These are phyloP conservation scores for Scotopteryx bipunctaria DNA, from an alignment of 2,888 invertebrate genomes.

Conservation along the genomic window DNA sequence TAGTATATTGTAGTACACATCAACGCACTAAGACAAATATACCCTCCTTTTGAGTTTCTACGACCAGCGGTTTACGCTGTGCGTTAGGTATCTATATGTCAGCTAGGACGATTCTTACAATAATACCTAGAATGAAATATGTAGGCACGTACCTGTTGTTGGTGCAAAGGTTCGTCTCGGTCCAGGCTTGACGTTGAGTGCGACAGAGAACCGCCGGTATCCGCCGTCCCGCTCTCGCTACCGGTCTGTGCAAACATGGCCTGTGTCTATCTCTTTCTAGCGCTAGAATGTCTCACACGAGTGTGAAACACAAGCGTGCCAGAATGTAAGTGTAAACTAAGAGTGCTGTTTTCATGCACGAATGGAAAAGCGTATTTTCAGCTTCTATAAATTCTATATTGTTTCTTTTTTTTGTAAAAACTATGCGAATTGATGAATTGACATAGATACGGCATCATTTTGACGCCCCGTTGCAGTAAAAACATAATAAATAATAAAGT, in stretches of 20 bases:
- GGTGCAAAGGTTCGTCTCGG: slow-evolving; percentile 87
- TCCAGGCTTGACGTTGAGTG: slow-evolving; percentile 95
- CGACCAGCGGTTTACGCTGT: too few relatives aligned
- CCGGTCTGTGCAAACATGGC: slow-evolving; percentile 70
- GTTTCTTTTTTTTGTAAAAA: too few relatives aligned
- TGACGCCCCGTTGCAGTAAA: too few relatives aligned
- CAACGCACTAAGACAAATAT: too few relatives aligned
- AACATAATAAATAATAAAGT: too few relatives aligned
- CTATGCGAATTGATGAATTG: too few relatives aligned
- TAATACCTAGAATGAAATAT: not conserved
- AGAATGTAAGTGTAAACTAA: slow-evolving; percentile 29
- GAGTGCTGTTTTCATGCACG: slow-evolving; percentile 23
- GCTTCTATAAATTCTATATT: slow-evolving; percentile 1
- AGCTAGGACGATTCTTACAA: too few relatives aligned
- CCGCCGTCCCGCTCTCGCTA: slow-evolving; percentile 83
- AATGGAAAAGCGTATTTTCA: slow-evolving; percentile 11
- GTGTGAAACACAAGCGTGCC: slow-evolving; percentile 34
- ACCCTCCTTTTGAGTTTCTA: too few relatives aligned
- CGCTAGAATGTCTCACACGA: slow-evolving; percentile 46
- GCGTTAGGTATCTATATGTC: too few relatives aligned
- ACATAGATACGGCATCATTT: too few relatives aligned
- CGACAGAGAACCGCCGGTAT: slow-evolving; percentile 86
- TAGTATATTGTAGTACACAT: too few relatives aligned
- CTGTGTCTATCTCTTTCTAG: slow-evolving; percentile 54
- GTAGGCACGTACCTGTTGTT: slow-evolving; percentile 79